phyloP scores from a whole-genome alignment of 2,113 vertebrate genomes.

The Malurus cyaneus region DNA sequence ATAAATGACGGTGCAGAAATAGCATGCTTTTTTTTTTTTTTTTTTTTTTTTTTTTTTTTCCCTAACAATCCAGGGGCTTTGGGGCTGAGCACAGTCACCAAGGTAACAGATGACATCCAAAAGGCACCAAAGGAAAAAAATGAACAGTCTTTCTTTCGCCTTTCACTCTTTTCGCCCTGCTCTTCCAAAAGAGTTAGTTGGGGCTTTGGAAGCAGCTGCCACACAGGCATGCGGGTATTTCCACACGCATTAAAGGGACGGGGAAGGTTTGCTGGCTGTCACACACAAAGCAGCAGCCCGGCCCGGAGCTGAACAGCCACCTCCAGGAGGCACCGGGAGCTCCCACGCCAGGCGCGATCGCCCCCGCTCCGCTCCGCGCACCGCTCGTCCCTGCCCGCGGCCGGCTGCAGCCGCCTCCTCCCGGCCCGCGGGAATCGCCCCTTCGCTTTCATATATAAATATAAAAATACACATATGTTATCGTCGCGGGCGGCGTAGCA shows the following conservation, averaged over 20 bases:
- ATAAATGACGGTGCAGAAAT: slow-evolving; percentile 99
- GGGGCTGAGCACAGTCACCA: slow-evolving; percentile 90
- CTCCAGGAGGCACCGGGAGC: neutral
- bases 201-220: slow-evolving; percentile 87
- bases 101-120: slow-evolving; percentile 98
- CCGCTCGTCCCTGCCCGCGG: neutral
- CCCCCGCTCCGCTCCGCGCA: neutral
- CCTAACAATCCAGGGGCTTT: slow-evolving; percentile 92
- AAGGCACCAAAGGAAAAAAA: slow-evolving; percentile 86
- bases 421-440: no score
- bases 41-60: neutral
- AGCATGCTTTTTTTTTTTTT: slow-evolving; percentile 80
- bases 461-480: neutral
- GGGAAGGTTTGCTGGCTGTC: slow-evolving; percentile 40
- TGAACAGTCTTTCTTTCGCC: slow-evolving; percentile 81
- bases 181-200: slow-evolving; percentile 81
- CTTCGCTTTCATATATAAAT: no score
- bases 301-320: slow-evolving; percentile 41
- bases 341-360: neutral
- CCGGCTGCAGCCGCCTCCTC: neutral
- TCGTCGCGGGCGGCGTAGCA: neutral
- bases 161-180: slow-evolving; percentile 72
- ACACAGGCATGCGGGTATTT: slow-evolving; percentile 72
- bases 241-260: slow-evolving; percentile 62
- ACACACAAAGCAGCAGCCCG: slow-evolving; percentile 48